Conservation (phyloP, 2,797 vertebrate species). For the Pangasius sanitwongsei region DNA sequence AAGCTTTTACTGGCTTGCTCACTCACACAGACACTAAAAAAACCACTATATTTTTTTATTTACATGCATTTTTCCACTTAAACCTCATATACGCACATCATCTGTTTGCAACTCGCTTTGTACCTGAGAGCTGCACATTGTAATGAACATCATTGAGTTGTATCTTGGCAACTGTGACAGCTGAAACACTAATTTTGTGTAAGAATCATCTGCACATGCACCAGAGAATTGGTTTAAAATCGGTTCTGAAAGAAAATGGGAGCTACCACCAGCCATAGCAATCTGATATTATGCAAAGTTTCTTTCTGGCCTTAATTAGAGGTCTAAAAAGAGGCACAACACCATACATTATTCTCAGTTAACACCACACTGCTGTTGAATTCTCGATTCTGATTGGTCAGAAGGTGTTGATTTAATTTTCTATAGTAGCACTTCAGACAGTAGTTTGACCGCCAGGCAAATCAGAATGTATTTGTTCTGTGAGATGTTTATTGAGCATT, state of each 20-base stretch:
- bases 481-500: not conserved
- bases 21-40: not conserved
- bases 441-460: not conserved
- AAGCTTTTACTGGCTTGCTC: constrained; percentile 1
- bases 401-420: not conserved
- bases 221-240: not conserved
- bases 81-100: not conserved
- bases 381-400: not conserved
- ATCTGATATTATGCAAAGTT: not conserved
- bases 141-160: not conserved
- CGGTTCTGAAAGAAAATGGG: not conserved
- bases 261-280: not conserved
- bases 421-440: not conserved
- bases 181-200: not conserved
- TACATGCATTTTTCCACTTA: not conserved
- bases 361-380: not conserved
- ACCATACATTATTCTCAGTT: not conserved
- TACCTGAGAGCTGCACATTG: not conserved
- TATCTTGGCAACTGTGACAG: not conserved
- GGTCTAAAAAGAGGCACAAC: not conserved
- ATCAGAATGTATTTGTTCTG: not conserved
- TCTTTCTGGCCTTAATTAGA: not conserved
- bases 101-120: not conserved
- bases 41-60: not conserved
- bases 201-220: not conserved